Evolutionary conservation across 2,888 invertebrate species (phyloP).

Genomic region (Drosophila ustulata): DNA sequence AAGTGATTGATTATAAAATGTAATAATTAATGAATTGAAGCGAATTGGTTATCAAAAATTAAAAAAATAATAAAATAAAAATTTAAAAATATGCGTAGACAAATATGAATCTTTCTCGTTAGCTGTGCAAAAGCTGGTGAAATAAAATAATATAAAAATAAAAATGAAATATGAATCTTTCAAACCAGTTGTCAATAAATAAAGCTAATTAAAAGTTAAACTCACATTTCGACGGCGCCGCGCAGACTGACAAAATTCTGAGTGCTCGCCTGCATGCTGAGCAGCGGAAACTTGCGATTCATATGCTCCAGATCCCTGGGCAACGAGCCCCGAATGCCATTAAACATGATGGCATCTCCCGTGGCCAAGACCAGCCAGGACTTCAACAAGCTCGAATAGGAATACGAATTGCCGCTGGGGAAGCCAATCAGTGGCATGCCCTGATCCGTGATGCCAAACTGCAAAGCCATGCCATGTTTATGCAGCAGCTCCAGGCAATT

Average conservation of each 20-base stretch:
- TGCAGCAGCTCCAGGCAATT: conserved; percentile 82
- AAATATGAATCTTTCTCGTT: too few relatives aligned
- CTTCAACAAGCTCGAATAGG: conserved; percentile 90
- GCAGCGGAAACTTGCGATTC: conserved; percentile 82
- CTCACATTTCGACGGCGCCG: conserved; percentile 70
- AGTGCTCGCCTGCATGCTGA: conserved; percentile 83
- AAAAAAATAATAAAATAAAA: too few relatives aligned
- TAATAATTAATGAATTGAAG: too few relatives aligned
- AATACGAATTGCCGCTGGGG: conserved; percentile 93
- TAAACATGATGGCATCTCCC: conserved; percentile 86
- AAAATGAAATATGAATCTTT: too few relatives aligned
- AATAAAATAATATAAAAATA: too few relatives aligned
- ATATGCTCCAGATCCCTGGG: conserved; percentile 83
- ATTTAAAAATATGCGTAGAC: too few relatives aligned
- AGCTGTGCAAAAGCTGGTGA: too few relatives aligned
- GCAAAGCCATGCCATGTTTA: conserved; percentile 86
- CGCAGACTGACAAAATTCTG: conserved; percentile 75
- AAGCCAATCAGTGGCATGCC: conserved; percentile 94
- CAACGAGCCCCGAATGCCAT: conserved; percentile 85
- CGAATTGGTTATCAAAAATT: too few relatives aligned
- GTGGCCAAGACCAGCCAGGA: conserved; percentile 87
- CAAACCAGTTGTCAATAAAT: not conserved
- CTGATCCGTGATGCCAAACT: conserved; percentile 88
- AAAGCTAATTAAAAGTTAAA: too few relatives aligned
- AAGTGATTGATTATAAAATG: not conserved